Evolutionary conservation across 2,113 vertebrate species (phyloP).

Genomic region (Ginglymostoma cirratum): DNA sequence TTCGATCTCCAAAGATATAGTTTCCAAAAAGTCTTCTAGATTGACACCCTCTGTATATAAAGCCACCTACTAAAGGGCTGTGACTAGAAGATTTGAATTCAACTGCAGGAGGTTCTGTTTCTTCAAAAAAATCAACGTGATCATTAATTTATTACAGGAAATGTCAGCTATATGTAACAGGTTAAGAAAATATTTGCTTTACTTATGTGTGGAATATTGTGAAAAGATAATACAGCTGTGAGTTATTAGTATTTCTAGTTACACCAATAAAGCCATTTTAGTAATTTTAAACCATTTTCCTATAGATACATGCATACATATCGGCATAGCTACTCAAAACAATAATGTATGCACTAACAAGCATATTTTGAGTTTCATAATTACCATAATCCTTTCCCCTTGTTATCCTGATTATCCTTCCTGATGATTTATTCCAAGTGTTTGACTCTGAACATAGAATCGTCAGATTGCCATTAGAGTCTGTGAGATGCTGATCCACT

Average conservation of each 20-base stretch:
- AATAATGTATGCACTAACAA: background rate
- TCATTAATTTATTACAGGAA: slow-evolving; percentile 47
- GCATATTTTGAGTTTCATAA: slow-evolving; percentile 7
- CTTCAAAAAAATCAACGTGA: slow-evolving; percentile 60
- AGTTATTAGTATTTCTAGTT: background rate
- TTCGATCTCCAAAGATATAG: slow-evolving; percentile 89
- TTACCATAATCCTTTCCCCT: slow-evolving; percentile 95
- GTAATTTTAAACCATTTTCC: background rate
- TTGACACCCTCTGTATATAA: slow-evolving; percentile 93
- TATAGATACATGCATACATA: background rate
- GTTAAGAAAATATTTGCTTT: slow-evolving; percentile 18
- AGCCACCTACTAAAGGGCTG: slow-evolving; percentile 80
- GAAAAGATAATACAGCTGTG: background rate
- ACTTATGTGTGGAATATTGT: background rate
- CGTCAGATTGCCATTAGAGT: slow-evolving; percentile 76
- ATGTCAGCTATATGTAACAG: background rate
- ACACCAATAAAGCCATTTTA: background rate
- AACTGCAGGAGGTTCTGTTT: slow-evolving; percentile 85
- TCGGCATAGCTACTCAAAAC: background rate
- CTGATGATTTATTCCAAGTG: slow-evolving; percentile 79
- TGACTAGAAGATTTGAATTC: slow-evolving; percentile 84
- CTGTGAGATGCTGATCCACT: slow-evolving; percentile 75
- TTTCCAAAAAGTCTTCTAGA: slow-evolving; percentile 90
- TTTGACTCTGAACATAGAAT: slow-evolving; percentile 89
- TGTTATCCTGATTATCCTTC: slow-evolving; percentile 86